Evolutionary conservation across 2,888 invertebrate genomes (phyloP), one percentile per base, ranked within the genome.

Genomic region (Pammene fasciana): DNA sequence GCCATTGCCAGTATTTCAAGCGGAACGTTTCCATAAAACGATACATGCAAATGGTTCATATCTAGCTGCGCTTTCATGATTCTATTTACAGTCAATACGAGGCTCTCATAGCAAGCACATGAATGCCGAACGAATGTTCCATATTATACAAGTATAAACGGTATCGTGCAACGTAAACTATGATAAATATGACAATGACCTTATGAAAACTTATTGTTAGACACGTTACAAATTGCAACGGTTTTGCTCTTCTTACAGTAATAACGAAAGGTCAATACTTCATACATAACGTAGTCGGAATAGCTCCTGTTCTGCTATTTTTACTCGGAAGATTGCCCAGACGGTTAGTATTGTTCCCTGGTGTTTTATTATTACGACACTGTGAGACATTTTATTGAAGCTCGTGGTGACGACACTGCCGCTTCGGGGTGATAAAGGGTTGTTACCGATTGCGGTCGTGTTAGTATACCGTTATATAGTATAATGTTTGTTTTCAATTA

Each of bases 281-380:
- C 50, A 65, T 65, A 50, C 52, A 59, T 64, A 57, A 52, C 52
- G 45, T 64, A 65, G 64, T 54, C 16, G 34, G 43, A 43, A 64
- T 68, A 45, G 57, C 45, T 64, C 57, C 38, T 8, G 62, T 48
- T 68, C 64, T 65, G 64, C 68, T 65, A 68, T 68, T 68, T 65
- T 68, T 65, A 65, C 18, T 18, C 57, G 13, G 46, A 13, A 68
- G 52, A 68, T 64, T 68, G 64, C 68, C 60, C 61, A 57, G 68
- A 65, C 64, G 36, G 50, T 68, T 38, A 59, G 57, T 38, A 59
- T 38, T 65, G 57, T 68, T 64, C 68, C 68, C 64, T 46, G 14
- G 64, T 52, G 68, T 59, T 68, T 64, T 68, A 65, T 54, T 65
- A 68, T 55, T 48, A 57, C 54, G 60, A 67, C 67, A 61, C 61